These are phyloP conservation scores for Chloroceryle aenea DNA, from an alignment of 2,113 vertebrate species.

Conservation along the genomic window DNA sequence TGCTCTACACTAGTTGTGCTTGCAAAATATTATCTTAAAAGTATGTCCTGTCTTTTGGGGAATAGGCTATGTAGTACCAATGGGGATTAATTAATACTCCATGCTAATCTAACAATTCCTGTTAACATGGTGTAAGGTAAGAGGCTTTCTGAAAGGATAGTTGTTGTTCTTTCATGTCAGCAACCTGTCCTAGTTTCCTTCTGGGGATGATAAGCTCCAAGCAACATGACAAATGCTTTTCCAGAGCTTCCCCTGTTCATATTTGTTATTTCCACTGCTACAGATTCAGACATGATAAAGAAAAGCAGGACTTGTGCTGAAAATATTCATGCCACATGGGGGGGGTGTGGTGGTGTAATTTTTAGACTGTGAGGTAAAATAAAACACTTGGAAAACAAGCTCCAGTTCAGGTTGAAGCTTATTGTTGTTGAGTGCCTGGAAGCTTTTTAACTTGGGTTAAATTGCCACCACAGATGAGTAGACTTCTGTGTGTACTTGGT, in stretches of 20 bases:
- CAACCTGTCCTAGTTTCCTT: neutral
- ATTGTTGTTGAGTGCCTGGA: neutral
- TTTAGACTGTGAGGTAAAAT: neutral
- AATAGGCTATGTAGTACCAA: neutral
- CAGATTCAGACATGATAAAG: neutral
- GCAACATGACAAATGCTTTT: neutral
- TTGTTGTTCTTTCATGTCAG: neutral
- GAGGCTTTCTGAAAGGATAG: neutral
- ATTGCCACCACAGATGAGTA: neutral
- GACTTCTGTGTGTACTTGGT: neutral
- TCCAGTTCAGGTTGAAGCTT: neutral
- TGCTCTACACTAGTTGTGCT: neutral
- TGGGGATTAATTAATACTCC: neutral
- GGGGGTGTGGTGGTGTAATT: neutral
- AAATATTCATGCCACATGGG: neutral
- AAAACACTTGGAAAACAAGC: neutral
- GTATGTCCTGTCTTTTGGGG: neutral
- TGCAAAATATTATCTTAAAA: neutral
- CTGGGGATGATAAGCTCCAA: neutral
- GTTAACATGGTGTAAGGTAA: neutral
- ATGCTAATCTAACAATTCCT: neutral
- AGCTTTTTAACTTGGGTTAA: neutral
- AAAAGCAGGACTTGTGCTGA: neutral
- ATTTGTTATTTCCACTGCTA: neutral
- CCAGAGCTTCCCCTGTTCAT: neutral